These are phyloP conservation scores for Anastrepha ludens DNA, from an alignment of 1,140 invertebrate genomes.

Conservation along the genomic window DNA sequence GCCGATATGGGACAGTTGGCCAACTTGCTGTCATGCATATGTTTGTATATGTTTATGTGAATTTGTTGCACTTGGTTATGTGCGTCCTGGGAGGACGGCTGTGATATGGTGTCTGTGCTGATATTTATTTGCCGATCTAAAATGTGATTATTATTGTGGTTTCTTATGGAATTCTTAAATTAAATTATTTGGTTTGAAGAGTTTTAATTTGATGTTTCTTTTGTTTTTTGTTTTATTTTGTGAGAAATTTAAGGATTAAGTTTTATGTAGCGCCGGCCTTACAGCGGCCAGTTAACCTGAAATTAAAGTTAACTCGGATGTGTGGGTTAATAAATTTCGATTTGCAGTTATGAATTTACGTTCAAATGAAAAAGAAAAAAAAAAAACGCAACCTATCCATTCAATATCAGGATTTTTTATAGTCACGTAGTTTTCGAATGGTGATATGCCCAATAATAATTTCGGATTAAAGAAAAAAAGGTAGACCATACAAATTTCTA, in stretches of 20 bases:
- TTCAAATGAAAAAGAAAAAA: too few relatives aligned
- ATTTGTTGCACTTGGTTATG: too few relatives aligned
- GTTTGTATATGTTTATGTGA: not conserved
- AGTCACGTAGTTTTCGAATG: too few relatives aligned
- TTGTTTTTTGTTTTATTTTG: not conserved
- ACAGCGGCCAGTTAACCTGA: too few relatives aligned
- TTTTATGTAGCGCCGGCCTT: not conserved
- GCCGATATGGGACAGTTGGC: conserved; percentile 48
- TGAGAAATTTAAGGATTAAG: not conserved
- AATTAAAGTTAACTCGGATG: too few relatives aligned
- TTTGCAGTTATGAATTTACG: too few relatives aligned
- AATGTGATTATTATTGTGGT: conserved; percentile 48
- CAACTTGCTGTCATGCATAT: not conserved
- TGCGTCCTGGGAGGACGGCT: not conserved
- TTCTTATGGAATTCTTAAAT: conserved; percentile 42
- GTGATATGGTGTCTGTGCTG: not conserved
- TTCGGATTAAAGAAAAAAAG: too few relatives aligned
- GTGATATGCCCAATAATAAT: too few relatives aligned
- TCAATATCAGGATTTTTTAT: too few relatives aligned
- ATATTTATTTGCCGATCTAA: not conserved
- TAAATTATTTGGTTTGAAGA: conserved; percentile 30
- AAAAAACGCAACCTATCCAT: too few relatives aligned
- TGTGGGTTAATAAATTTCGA: too few relatives aligned
- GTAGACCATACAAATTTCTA: too few relatives aligned
- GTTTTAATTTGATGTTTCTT: conserved; percentile 30